A percentile compares a stretch with the other conserved stretches of the same genome.
Conservation (phyloP, 2,888 invertebrate species). For the Drosophila aldrichi region DNA sequence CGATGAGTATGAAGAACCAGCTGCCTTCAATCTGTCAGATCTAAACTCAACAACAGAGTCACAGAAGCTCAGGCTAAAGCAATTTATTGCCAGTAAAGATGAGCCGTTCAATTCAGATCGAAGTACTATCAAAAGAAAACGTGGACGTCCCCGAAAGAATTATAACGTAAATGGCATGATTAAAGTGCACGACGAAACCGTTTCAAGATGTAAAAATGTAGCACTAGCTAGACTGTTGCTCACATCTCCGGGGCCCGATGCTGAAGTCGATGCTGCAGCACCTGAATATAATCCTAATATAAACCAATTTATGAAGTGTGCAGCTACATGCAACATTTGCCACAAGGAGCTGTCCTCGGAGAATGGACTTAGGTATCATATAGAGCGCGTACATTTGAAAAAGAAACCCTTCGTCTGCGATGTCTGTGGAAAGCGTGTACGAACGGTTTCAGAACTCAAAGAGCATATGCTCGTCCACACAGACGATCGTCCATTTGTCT, state of each 20-base stretch:
- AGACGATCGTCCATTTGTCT: constrained; percentile 85
- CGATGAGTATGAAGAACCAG: neutral
- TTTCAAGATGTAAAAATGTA: constrained; percentile 25
- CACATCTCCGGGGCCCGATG: constrained; percentile 11
- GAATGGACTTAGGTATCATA: constrained; percentile 59
- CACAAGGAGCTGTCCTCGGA: constrained; percentile 37
- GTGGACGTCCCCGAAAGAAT: constrained; percentile 40
- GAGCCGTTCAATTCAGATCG: neutral
- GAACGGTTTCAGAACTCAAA: constrained; percentile 85
- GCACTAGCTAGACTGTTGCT: constrained; percentile 37
- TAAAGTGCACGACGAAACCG: neutral
- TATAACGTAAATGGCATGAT: neutral
- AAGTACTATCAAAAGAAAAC: constrained; percentile 26
- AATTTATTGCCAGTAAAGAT: neutral
- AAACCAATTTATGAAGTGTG: neutral
- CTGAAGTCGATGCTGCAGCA: neutral
- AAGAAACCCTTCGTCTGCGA: constrained; percentile 85
- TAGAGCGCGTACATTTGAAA: constrained; percentile 78
- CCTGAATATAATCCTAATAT: neutral
- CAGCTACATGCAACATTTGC: constrained; percentile 38
- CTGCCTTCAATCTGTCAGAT: neutral
- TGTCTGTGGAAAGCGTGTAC: constrained; percentile 85
- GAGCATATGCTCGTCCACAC: constrained; percentile 86
- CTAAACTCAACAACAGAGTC: neutral
- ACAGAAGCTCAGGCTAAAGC: neutral